A percentile compares a stretch with the other conserved stretches of the same genome.
Conservation (phyloP, 2,888 invertebrate genomes). For the Pteria penguin region DNA sequence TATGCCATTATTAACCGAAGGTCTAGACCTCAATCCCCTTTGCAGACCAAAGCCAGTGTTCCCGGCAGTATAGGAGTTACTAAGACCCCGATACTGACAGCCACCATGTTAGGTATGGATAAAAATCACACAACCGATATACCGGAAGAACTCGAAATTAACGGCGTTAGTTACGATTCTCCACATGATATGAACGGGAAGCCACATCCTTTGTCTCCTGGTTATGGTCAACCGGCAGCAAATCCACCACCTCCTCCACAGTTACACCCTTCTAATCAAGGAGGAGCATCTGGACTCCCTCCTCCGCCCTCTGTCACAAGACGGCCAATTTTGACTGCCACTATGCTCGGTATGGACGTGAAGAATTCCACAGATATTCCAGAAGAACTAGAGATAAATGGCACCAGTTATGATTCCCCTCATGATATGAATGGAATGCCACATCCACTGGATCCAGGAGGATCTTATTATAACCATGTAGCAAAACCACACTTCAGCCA, state of each 20-base stretch:
- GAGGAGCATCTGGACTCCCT: too few relatives aligned
- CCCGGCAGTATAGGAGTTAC: too few relatives aligned
- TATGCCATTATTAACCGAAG: too few relatives aligned
- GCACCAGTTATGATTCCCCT: conserved; percentile 27
- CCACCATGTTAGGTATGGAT: background rate
- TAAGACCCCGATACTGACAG: background rate
- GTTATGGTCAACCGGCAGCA: background rate
- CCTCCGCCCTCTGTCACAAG: background rate
- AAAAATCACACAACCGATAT: conserved; percentile 4
- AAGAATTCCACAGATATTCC: conserved; percentile 34
- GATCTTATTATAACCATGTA: too few relatives aligned
- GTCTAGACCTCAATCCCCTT: too few relatives aligned
- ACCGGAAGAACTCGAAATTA: conserved; percentile 14
- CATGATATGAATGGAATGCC: conserved; percentile 14
- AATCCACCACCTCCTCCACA: background rate
- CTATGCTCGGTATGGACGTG: background rate
- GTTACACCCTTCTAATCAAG: background rate
- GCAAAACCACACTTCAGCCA: background rate
- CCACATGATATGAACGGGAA: conserved; percentile 8
- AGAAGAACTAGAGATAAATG: conserved; percentile 42
- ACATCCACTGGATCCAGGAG: background rate
- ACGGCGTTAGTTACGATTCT: conserved; percentile 3
- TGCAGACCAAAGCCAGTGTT: too few relatives aligned
- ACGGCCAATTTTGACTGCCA: background rate
- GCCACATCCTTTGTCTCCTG: conserved; percentile 6